phyloP scores from a whole-genome alignment of 2,888 invertebrate genomes.

The Copidosoma aretas region DNA sequence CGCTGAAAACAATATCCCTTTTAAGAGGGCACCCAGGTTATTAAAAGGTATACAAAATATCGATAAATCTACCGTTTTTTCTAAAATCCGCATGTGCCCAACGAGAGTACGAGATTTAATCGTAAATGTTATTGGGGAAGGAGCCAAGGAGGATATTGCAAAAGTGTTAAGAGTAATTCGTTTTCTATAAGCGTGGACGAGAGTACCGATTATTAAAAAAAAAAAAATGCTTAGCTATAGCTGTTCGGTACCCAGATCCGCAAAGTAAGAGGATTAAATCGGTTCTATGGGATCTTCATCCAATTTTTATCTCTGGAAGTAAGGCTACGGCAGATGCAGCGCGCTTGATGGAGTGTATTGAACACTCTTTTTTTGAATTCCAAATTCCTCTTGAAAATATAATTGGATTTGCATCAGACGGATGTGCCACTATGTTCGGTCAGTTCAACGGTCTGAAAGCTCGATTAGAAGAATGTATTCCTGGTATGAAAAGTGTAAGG shows the following conservation, averaged over 20 bases:
- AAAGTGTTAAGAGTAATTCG: neutral
- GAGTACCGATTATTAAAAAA: neutral
- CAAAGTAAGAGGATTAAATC: neutral
- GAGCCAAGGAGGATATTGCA: neutral
- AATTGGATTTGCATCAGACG: too few species aligned
- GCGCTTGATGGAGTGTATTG: too few species aligned
- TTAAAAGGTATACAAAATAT: neutral
- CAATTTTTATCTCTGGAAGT: too few species aligned
- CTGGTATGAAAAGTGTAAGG: neutral
- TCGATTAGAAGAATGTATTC: neutral
- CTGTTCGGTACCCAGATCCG: neutral
- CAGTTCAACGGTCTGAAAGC: neutral
- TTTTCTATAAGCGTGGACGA: conserved; percentile 1
- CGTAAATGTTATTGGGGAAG: neutral
- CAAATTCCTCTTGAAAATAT: too few species aligned
- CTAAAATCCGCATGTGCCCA: neutral
- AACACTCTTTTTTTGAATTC: too few species aligned
- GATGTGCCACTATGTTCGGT: neutral
- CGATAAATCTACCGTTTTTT: neutral
- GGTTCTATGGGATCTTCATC: neutral
- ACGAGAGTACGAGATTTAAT: neutral
- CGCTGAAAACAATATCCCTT: neutral
- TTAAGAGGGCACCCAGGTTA: neutral
- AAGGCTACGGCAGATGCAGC: neutral
- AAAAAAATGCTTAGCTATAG: neutral